phyloP scores from a whole-genome alignment of 2,797 vertebrate genomes.

The Allenopithecus nigroviridis region DNA sequence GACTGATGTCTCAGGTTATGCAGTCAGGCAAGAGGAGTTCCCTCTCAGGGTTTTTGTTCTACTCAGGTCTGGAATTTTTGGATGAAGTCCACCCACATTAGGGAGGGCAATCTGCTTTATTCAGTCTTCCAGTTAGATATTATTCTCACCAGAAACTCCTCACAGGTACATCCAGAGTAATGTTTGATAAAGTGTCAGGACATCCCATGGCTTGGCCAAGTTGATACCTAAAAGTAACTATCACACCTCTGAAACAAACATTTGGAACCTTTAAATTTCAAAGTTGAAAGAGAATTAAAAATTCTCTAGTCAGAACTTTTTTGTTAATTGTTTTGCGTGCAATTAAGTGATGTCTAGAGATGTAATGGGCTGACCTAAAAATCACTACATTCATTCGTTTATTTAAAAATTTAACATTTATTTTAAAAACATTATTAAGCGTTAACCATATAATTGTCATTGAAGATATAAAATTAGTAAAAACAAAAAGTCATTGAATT shows the following conservation, averaged over 20 bases:
- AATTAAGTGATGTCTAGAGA: background rate
- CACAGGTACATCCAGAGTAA: background rate
- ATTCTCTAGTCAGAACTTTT: background rate
- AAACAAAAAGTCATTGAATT: background rate
- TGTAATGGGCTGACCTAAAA: background rate
- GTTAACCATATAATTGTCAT: background rate
- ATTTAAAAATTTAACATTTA: background rate
- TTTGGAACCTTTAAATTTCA: constrained; percentile 31
- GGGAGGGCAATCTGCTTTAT: background rate
- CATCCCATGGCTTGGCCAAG: background rate
- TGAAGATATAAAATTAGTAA: constrained; percentile 8
- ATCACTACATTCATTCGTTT: background rate
- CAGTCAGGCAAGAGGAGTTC: background rate
- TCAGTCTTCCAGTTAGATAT: background rate
- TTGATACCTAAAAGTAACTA: background rate
- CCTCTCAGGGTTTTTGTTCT: background rate
- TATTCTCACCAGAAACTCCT: background rate
- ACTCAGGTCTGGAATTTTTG: background rate
- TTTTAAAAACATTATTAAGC: background rate
- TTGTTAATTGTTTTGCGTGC: background rate
- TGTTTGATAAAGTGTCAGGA: background rate
- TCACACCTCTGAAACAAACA: background rate
- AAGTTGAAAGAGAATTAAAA: constrained; percentile 3
- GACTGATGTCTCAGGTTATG: background rate
- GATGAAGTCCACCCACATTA: background rate